These are phyloP conservation scores for Leptinotarsa rubiginosa DNA, from an alignment of 2,888 invertebrate species.

Conservation along the genomic window DNA sequence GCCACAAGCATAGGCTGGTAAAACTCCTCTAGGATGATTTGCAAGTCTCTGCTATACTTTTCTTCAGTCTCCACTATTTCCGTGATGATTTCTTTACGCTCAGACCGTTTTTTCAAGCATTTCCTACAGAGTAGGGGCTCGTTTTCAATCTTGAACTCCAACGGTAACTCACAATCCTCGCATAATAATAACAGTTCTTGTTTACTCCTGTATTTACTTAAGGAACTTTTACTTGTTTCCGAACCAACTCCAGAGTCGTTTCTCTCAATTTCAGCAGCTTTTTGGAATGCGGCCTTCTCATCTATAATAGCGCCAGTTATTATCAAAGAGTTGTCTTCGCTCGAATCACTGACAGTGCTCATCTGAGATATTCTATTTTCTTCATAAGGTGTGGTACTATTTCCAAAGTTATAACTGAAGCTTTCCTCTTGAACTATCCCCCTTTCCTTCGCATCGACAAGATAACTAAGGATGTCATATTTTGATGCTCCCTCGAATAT, in stretches of 20 bases:
- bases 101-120: conserved; percentile 88
- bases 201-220: conserved; percentile 79
- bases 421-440: conserved; percentile 77
- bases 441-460: conserved; percentile 87
- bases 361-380: conserved; percentile 79
- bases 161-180: conserved; percentile 85
- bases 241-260: conserved; percentile 94
- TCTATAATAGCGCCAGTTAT: conserved; percentile 72
- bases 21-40: conserved; percentile 93
- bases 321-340: conserved; percentile 83
- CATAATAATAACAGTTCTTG: conserved; percentile 70
- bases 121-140: conserved; percentile 88
- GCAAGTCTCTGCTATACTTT: conserved; percentile 92
- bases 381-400: conserved; percentile 65
- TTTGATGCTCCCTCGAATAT: conserved; percentile 87
- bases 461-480: conserved; percentile 89
- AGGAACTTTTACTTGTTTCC: conserved; percentile 88
- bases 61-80: conserved; percentile 97
- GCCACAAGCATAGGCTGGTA: conserved; percentile 94
- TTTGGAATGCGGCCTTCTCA: conserved; percentile 70
- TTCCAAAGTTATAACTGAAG: conserved; percentile 74
- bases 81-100: conserved; percentile 92
- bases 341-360: conserved; percentile 86
- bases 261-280: conserved; percentile 84
- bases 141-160: conserved; percentile 82